Evolutionary conservation across 2,113 vertebrate species (phyloP), one percentile per base, ranked within the genome.

Genomic region (Sinosuthora webbiana): DNA sequence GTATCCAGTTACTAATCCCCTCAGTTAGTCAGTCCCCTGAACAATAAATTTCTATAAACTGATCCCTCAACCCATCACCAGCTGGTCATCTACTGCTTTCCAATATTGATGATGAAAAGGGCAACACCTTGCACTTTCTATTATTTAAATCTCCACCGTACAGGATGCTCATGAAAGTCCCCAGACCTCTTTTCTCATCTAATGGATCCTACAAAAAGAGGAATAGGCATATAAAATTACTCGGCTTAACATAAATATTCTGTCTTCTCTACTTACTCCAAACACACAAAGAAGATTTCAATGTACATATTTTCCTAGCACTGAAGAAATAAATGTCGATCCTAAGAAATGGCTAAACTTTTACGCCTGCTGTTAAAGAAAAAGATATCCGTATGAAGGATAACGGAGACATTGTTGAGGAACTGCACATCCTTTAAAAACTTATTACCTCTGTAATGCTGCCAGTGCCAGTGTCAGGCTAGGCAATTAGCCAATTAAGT

Each of bases 401-500:
- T 67, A 90, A 19, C 0, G 0, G 37, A 93, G 76, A 89, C 27
- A 33, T 8, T 50, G 52, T 4, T 71, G 31, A 93, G 19, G 47
- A 83, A 89, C 35, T 41, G 44, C 42, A 90, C 80, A 87, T 39
- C 62, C 76, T 92, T 79, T 87, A 78, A 94, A 75, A 85, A 83
- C 64, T 73, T 62, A 78, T 57, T 83, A 69, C 50, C 37, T 62
- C 79, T 86, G 74, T 83, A 90, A 76, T 27, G 30, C 79, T 86
- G 50, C 55, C 76, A 89, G 42, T 64, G 83, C 87, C 77, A 83
- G 81, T 75, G 63, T 91, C 90, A 80, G 42, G 79, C 68, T 84
- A 73, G 93, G 83, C 86, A 96, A 96, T 62, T 95, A 93, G 93
- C 68, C 92, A 94, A 27, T 90, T 96, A 95, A 92, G 80, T 64